Base-by-base conservation (phyloP, 2,888 invertebrate genomes). In the Lycia hirtaria region DNA sequence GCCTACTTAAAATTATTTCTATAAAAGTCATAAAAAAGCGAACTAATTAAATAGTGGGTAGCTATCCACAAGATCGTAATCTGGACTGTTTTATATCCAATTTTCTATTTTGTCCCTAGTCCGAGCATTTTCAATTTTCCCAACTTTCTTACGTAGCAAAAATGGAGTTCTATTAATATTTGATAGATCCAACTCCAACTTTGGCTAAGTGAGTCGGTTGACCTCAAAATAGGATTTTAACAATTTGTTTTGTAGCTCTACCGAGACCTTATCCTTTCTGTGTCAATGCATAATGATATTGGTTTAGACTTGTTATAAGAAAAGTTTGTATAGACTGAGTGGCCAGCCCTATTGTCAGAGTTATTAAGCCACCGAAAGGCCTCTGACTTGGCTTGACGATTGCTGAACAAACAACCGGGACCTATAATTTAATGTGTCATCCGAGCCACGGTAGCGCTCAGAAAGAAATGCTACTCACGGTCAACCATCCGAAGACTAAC, bases 211-310 rank as follows among this genome's bases (percentile, higher is more conserved):
- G 35, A 26, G 43, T 32, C 17, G 15, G 38, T 45, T 53, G 38
- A 45, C 45, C 26, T 26, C 30, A 19, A 20, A 40, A 47, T 54
- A 24, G 32, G 32, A 32, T 40, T 54, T 54, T 47, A 54, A 24
- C 54, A 40, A 54, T 54, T 54, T 54, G 47, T 47, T 54, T 47
- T 26, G 47, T 54, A 12, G 20, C 40, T 40, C 38, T 40, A 40
- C 38, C 24, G 47, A 40, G 15, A 26, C 38, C 15, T 38, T 32
- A 30, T 53, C 38, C 40, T 54, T 40, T 54, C 47, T 37, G 10
- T 24, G 19, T 43, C 54, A 30, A 55, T 60, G 51, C 37, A 47
- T 43, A 60, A 47, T 60, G 48, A 45, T 49, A 33, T 48, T 45
- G 37, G 48, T 38, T 44, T 12, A 26, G 32, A 26, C 14, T 26